A percentile compares a stretch with the other conserved stretches of the same genome.
phyloP scores from a whole-genome alignment of 1,140 invertebrate genomes.

The Brachionus calyciflorus region DNA sequence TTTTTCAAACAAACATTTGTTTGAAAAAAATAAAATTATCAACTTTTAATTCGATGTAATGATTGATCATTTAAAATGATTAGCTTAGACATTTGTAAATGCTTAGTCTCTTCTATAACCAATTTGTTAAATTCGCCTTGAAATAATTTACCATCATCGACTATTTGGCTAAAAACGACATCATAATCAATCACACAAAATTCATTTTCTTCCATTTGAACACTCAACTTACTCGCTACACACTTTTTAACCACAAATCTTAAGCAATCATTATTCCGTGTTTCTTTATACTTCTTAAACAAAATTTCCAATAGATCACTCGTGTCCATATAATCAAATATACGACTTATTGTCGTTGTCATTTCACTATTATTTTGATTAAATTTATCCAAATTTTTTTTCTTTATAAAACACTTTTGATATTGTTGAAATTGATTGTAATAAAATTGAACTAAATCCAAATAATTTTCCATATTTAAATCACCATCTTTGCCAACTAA shows the following conservation, averaged over 20 bases:
- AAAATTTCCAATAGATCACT: neutral
- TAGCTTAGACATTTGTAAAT: neutral
- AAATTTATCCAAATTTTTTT: slow-evolving; percentile 4
- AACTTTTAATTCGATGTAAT: neutral
- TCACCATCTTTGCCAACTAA: neutral
- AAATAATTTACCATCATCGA: neutral
- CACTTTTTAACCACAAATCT: slow-evolving; percentile 32
- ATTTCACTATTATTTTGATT: neutral
- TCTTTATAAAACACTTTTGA: slow-evolving; percentile 23
- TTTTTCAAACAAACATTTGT: too few species aligned
- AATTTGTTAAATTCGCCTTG: neutral
- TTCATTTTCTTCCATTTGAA: neutral
- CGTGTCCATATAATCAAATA: neutral
- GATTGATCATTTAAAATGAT: neutral
- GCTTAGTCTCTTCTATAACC: neutral
- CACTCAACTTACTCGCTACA: neutral
- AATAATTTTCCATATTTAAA: neutral
- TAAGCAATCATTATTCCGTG: neutral
- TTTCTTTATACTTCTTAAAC: neutral
- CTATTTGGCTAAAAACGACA: neutral
- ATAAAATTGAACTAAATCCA: neutral
- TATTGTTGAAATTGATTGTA: neutral
- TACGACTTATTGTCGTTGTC: neutral
- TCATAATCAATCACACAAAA: neutral
- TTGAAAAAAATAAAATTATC: too few species aligned